A percentile compares a stretch with the other conserved stretches of the same genome.
Evolutionary conservation across 30 jellyfish, hydroid and myxozoan genomes (phyloP).

Genomic region (Sanderia malayensis): DNA sequence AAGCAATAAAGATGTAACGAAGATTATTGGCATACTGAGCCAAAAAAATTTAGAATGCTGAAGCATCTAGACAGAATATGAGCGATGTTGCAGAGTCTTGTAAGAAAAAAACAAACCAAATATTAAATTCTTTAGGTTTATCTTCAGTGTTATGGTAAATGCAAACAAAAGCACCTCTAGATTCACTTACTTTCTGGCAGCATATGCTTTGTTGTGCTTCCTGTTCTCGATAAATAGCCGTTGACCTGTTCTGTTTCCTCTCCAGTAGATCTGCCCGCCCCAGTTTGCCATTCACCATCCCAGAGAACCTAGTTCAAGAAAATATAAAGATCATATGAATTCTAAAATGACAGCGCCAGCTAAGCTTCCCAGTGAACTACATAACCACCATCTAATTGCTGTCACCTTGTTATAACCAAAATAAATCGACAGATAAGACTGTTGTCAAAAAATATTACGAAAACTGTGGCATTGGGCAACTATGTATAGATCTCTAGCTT

Average conservation of each 20-base stretch:
- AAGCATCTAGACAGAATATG: neutral
- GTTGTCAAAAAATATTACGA: neutral
- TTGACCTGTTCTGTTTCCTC: neutral
- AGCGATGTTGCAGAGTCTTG: neutral
- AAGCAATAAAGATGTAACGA: neutral
- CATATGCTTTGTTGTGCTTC: slow-evolving; percentile 1
- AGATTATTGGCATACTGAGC: neutral
- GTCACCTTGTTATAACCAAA: neutral
- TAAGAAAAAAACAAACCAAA: neutral
- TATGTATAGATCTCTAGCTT: neutral
- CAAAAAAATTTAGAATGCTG: neutral
- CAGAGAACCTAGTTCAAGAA: neutral
- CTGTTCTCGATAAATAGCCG: neutral
- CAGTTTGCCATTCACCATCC: slow-evolving; percentile 2
- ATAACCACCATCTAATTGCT: neutral
- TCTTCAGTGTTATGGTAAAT: neutral
- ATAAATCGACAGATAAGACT: neutral
- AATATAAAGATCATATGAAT: neutral
- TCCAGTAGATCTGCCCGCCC: slow-evolving; percentile 2
- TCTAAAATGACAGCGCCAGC: neutral
- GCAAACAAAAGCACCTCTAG: neutral
- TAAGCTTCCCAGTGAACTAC: neutral
- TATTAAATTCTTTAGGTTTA: neutral
- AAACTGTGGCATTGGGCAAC: neutral
- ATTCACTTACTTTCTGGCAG: slow-evolving; percentile 1